phyloP scores from a whole-genome alignment of 2,113 vertebrate genomes.

The Willisornis vidua region DNA sequence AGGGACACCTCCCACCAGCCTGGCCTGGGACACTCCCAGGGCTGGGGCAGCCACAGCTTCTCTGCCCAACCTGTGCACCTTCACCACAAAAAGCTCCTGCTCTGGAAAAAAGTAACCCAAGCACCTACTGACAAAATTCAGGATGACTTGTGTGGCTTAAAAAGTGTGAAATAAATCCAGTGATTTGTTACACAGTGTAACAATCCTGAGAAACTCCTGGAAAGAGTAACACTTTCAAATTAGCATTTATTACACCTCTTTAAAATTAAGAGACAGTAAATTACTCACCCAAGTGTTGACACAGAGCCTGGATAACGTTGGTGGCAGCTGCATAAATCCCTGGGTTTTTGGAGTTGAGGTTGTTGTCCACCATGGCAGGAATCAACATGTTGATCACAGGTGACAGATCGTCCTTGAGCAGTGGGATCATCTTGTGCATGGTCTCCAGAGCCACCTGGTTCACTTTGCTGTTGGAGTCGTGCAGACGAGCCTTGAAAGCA shows the following conservation, averaged over 20 bases:
- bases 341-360: slow-evolving; percentile 94
- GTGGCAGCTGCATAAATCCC: slow-evolving; percentile 87
- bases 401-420: slow-evolving; percentile 84
- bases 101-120: too few relatives aligned
- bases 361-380: slow-evolving; percentile 93
- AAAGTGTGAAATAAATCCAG: neutral
- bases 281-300: slow-evolving; percentile 85
- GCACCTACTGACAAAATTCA: neutral
- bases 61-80: too few relatives aligned
- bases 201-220: neutral
- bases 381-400: slow-evolving; percentile 90
- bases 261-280: neutral
- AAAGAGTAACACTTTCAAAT: neutral
- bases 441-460: slow-evolving; percentile 88
- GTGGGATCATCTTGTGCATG: slow-evolving; percentile 83
- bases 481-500: slow-evolving; percentile 87
- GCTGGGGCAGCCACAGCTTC: too few relatives aligned
- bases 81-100: too few relatives aligned
- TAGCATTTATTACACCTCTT: neutral
- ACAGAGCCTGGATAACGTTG: slow-evolving; percentile 82
- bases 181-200: neutral
- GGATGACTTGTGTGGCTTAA: neutral
- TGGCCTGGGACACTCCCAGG: too few relatives aligned
- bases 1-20: too few relatives aligned
- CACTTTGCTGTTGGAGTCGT: slow-evolving; percentile 95